Evolutionary conservation across 2,113 vertebrate genomes (phyloP).

Genomic region (Bufo gargarizans): DNA sequence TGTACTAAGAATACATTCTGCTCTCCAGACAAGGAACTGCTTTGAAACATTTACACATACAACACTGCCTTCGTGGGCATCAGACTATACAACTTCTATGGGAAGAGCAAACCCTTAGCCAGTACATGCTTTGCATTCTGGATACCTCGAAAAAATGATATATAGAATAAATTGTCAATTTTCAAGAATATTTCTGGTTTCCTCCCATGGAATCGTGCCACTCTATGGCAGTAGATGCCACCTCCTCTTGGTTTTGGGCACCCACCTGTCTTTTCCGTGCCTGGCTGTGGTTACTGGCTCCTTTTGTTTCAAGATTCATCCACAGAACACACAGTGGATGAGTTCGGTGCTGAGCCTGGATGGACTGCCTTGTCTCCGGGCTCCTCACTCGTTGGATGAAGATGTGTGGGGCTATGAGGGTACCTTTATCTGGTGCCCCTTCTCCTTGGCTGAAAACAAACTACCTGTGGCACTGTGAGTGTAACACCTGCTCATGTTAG

Average conservation of each 20-base stretch:
- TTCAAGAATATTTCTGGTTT: background rate
- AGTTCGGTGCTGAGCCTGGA: slow-evolving; percentile 19
- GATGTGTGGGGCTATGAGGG: slow-evolving; percentile 7
- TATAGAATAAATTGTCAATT: background rate
- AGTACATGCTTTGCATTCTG: background rate
- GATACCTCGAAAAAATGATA: background rate
- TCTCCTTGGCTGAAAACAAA: slow-evolving; percentile 34
- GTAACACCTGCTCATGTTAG: slow-evolving; percentile 34
- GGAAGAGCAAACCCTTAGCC: background rate
- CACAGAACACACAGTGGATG: slow-evolving; percentile 27
- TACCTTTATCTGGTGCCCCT: background rate
- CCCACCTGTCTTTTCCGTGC: slow-evolving; percentile 13
- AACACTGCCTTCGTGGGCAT: slow-evolving; percentile 6
- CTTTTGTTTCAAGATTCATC: slow-evolving; percentile 48
- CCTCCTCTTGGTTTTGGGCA: slow-evolving; percentile 30
- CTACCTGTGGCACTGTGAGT: slow-evolving; percentile 25
- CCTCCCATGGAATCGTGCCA: background rate
- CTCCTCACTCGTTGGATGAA: background rate
- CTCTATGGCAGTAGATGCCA: slow-evolving; percentile 4
- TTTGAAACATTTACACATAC: no score
- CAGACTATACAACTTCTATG: background rate
- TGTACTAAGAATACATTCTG: background rate
- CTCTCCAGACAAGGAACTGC: background rate
- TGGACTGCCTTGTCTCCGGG: slow-evolving; percentile 20
- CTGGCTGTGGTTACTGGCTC: slow-evolving; percentile 28